A percentile compares a stretch with the other conserved stretches of the same genome.
Conservation (phyloP, 2,113 vertebrate genomes). For the Ptilonorhynchus violaceus region DNA sequence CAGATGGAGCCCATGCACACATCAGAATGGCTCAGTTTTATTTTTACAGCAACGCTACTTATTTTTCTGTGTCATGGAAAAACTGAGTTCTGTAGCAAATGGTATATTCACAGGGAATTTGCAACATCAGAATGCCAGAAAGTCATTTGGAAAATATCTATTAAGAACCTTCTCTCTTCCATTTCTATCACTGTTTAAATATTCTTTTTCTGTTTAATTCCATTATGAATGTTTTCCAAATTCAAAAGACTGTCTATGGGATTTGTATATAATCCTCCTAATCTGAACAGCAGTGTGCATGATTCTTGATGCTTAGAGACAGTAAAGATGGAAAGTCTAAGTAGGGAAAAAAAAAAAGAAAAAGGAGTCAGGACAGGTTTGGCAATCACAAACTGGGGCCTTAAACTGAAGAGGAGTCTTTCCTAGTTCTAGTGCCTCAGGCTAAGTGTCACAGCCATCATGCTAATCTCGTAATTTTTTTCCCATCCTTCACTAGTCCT, state of each 20-base stretch:
- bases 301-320: background rate
- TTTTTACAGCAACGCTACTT: background rate
- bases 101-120: background rate
- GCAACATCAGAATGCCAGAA: background rate
- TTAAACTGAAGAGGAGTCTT: background rate
- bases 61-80: background rate
- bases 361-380: rapidly evolving
- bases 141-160: background rate
- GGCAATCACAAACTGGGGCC: background rate
- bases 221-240: background rate
- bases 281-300: rapidly evolving
- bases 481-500: background rate
- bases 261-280: background rate
- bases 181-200: background rate
- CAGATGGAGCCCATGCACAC: background rate
- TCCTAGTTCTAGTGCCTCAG: background rate
- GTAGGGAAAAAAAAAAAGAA: no score
- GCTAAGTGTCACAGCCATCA: background rate
- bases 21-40: background rate
- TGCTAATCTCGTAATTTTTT: background rate
- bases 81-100: background rate
- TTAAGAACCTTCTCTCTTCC: background rate
- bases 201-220: background rate
- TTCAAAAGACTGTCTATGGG: background rate
- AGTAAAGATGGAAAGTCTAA: background rate